Base-by-base conservation (phyloP, 2,888 invertebrate species). In the Hymenopus coronatus region DNA sequence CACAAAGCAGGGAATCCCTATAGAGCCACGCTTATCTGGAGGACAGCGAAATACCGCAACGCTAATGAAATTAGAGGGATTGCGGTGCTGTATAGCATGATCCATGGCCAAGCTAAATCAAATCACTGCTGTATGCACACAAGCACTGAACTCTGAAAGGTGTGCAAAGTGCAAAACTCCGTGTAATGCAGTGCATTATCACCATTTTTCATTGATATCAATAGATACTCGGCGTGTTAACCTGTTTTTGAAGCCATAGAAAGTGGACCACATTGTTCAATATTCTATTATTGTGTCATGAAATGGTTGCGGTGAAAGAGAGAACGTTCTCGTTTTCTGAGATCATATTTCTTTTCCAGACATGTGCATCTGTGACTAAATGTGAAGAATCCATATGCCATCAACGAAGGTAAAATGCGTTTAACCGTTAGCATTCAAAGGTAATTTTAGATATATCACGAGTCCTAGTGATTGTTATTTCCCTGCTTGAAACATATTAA, bases 61-160 rank as follows among this genome's bases (percentile, higher is more conserved):
- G 86, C 86, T 81, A 86, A 86, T 86, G 81, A 81, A 54, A 86
- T 86, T 81, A 81, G 28, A 9, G 54, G 28, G 27, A 25, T 20
- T 70, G 28, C 14, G 86, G 86, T 25, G 46, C 46, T 84, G 25
- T 46, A 85, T 40, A 85, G 54, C 46, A 27, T 30, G 86, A 86
- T 81, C 86, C 86, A 30, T 27, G 81, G 81, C 81, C 70, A 25
- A 81, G 81, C 86, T 81, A 81, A 86, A 86, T 86, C 81, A 86
- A 30, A 86, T 86, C 81, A 81, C 81, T 20, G 86, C 28, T 28
- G 70, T 86, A 30, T 70, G 54, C 54, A 70, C 20, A 70, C 3
- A 70, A 70, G 25, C 54, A 70, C 54, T 70, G 54, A 70, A 70
- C 54, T 20, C 25, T 70, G 54, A 70, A 70, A 70, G 54, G 54